A percentile compares a stretch with the other conserved stretches of the same genome.
phyloP scores from a whole-genome alignment of 2,888 invertebrate genomes.

The Dolichopus griseipennis region DNA sequence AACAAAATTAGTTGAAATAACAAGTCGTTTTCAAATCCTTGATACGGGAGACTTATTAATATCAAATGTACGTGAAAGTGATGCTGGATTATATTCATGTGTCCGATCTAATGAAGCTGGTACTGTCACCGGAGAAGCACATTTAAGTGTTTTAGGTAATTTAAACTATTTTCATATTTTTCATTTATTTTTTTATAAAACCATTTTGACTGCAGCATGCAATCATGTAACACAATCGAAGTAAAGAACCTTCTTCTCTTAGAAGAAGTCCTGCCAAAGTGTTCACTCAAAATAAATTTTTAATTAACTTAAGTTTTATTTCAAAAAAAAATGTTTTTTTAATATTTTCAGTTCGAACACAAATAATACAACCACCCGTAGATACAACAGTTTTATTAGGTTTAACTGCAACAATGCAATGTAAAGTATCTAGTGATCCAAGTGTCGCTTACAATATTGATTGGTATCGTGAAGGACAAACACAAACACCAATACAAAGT shows the following conservation, averaged over 20 bases:
- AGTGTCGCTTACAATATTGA: slow-evolving; percentile 76
- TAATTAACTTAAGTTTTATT: slow-evolving; percentile 11
- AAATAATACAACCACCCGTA: slow-evolving; percentile 87
- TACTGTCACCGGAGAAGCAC: slow-evolving; percentile 70
- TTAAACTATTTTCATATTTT: slow-evolving; percentile 16
- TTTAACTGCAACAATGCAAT: slow-evolving; percentile 85
- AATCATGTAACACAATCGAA: neutral
- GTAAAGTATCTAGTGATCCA: slow-evolving; percentile 88
- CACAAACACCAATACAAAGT: slow-evolving; percentile 49
- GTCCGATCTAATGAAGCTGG: slow-evolving; percentile 84
- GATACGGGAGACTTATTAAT: slow-evolving; percentile 83
- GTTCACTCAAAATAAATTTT: slow-evolving; percentile 10
- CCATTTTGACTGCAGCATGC: slow-evolving; percentile 1
- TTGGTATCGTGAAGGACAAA: slow-evolving; percentile 78
- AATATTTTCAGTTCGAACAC: slow-evolving; percentile 66
- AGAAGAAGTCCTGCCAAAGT: too few species aligned
- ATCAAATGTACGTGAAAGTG: slow-evolving; percentile 70
- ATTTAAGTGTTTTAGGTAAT: slow-evolving; percentile 73
- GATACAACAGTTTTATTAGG: slow-evolving; percentile 87
- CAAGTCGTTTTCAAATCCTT: slow-evolving; percentile 73
- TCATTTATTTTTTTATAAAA: slow-evolving; percentile 13
- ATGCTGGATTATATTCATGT: slow-evolving; percentile 86
- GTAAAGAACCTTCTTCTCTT: too few species aligned
- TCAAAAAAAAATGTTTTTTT: slow-evolving; percentile 13
- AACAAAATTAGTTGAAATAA: slow-evolving; percentile 52